Conservation (phyloP, 1,140 invertebrate species). For the Drosophila jambulina region DNA sequence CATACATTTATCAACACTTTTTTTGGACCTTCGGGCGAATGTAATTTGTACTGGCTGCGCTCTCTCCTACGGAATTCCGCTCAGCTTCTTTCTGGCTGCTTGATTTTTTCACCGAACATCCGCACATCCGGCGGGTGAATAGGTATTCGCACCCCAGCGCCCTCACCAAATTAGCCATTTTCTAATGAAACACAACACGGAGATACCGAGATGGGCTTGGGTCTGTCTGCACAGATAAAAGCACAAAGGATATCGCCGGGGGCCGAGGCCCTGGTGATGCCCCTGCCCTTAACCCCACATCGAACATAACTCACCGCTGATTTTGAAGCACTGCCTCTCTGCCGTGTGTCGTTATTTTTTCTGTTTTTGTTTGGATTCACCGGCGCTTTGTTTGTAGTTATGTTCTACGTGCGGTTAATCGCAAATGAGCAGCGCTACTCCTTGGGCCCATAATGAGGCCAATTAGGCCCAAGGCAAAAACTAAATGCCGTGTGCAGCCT, state of each 20-base stretch:
- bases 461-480: slow-evolving; percentile 74
- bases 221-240: slow-evolving; percentile 65
- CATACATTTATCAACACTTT: slow-evolving; percentile 56
- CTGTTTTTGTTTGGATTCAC: slow-evolving; percentile 23
- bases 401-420: slow-evolving; percentile 77
- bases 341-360: slow-evolving; percentile 10
- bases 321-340: slow-evolving; percentile 37
- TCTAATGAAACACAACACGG: slow-evolving; percentile 54
- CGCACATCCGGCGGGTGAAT: slow-evolving; percentile 23
- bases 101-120: slow-evolving; percentile 44
- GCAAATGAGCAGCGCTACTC: slow-evolving; percentile 69
- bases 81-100: slow-evolving; percentile 32
- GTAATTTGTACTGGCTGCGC: slow-evolving; percentile 41
- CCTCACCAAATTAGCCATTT: slow-evolving; percentile 56
- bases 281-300: slow-evolving; percentile 20
- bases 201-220: slow-evolving; percentile 20
- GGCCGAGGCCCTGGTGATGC: slow-evolving; percentile 21
- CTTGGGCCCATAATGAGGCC: slow-evolving; percentile 69
- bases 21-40: slow-evolving; percentile 39
- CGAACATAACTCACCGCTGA: slow-evolving; percentile 48
- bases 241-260: slow-evolving; percentile 60
- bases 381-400: slow-evolving; percentile 56
- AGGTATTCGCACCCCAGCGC: slow-evolving; percentile 25
- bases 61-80: background rate
- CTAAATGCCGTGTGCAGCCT: slow-evolving; percentile 75